These are phyloP conservation scores for Anseranas semipalmata DNA, from an alignment of 2,113 vertebrate genomes.

Conservation along the genomic window DNA sequence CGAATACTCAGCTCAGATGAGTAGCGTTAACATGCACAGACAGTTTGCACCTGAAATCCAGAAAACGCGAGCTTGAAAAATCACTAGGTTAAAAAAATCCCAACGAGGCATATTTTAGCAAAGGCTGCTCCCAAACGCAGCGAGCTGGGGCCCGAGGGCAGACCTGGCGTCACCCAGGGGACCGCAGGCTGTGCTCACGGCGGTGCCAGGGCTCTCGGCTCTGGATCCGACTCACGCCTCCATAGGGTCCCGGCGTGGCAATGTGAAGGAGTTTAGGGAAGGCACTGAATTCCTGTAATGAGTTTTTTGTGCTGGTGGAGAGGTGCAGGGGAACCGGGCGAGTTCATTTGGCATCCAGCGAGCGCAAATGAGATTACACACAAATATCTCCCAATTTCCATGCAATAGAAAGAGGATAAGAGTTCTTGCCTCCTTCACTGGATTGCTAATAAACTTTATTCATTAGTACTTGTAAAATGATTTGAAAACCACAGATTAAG, in stretches of 20 bases:
- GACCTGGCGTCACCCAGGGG: neutral
- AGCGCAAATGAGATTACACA: conserved; percentile 20
- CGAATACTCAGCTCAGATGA: neutral
- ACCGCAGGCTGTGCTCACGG: neutral
- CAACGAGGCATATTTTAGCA: neutral
- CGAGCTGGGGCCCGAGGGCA: neutral
- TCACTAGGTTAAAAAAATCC: neutral
- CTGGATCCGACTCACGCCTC: neutral
- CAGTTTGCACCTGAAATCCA: neutral
- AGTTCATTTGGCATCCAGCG: neutral
- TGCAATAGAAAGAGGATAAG: conserved; percentile 13
- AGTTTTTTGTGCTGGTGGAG: neutral
- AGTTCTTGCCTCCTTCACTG: neutral
- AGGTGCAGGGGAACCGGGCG: neutral
- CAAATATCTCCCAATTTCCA: conserved; percentile 33
- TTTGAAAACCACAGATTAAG: conserved; percentile 47
- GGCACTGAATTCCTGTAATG: neutral
- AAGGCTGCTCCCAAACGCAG: neutral
- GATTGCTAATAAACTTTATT: conserved; percentile 64
- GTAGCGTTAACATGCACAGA: neutral
- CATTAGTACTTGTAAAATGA: conserved; percentile 57
- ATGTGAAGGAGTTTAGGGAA: neutral
- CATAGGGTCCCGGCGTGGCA: accelerated
- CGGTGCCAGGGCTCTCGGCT: neutral
- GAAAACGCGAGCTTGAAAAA: neutral